Base-by-base conservation (phyloP, 2,113 vertebrate species). In the Dinomys branickii region DNA sequence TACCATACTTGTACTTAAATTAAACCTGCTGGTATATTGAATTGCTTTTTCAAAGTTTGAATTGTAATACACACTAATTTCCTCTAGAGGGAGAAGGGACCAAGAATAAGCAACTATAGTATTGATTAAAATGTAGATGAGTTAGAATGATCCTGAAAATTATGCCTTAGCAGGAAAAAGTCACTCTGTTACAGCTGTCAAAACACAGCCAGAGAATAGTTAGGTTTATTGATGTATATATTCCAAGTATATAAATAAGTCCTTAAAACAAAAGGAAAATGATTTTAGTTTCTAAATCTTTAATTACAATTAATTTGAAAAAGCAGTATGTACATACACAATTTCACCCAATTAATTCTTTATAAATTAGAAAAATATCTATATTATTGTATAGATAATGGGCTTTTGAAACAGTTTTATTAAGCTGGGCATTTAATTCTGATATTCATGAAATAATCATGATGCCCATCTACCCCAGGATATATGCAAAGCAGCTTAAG, bases 11-110 rank as follows among this genome's bases (percentile, higher is more conserved):
- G 22, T 77, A 71, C 82, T 96, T 91, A 88, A 94, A 22, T 93
- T 69, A 89, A 26, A 77, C 4, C 58, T 94, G 17, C 50, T 85
- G 28, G 8, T 73, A 33, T 30, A 67, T 19, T 41, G 19, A 3
- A 30, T 78, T 19, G 9, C 38, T 20, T 56, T 56, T 52, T 35
- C 50, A 4, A 75, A 91, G 52, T 80, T 86, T 91, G 54, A 77
- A 33, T 81, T 96, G 97, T 56, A 97, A 89, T 97, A 84, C 67
- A 47, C 44, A 87, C 17, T 78, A n/a, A 88, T 44, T 86, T 97
- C 97, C 97, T 97, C 97, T 98, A 97, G 97, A 97, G 96, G 97
- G 96, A 97, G 97, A 96, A 83, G 81, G 52, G 93, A 96, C 35
- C 95, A 97, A 92, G 90, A 97, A 81, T 73, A 94, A 35, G 22